These are phyloP conservation scores for Manduca sexta DNA, from an alignment of 1,140 invertebrate genomes.

Conservation along the genomic window DNA sequence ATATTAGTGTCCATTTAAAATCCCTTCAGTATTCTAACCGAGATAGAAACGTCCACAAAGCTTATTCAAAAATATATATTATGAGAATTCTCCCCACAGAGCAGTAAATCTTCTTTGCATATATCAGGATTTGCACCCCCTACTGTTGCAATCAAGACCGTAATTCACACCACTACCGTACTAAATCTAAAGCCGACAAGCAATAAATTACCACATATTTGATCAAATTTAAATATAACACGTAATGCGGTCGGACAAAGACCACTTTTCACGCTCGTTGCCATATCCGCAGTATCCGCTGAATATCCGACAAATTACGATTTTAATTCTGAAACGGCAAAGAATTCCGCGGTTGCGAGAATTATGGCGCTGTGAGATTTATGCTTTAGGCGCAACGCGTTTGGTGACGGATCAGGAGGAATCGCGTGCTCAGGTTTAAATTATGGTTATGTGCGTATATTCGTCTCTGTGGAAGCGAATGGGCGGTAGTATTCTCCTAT, in stretches of 20 bases:
- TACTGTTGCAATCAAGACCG: not conserved
- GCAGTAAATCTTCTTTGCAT: not conserved
- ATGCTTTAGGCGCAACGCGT: no score
- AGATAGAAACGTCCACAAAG: no score
- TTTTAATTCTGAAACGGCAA: constrained; percentile 36
- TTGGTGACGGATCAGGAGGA: no score
- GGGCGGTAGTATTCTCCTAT: no score
- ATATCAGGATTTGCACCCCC: not conserved
- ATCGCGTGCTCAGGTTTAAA: no score
- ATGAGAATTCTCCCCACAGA: not conserved
- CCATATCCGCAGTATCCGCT: not conserved
- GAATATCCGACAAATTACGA: constrained; percentile 17
- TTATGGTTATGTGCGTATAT: no score
- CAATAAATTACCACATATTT: constrained; percentile 5
- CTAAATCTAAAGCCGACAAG: not conserved
- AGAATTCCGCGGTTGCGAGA: constrained; percentile 27
- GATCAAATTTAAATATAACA: not conserved
- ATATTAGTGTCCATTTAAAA: no score
- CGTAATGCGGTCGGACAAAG: not conserved
- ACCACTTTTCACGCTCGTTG: not conserved
- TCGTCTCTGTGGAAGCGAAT: no score
- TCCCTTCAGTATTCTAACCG: no score
- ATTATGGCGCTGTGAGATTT: constrained; percentile 16
- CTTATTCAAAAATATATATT: no score
- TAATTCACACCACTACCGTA: not conserved